A percentile compares a stretch with the other conserved stretches of the same genome.
These are phyloP conservation scores for Balaeniceps rex DNA, from an alignment of 2,113 vertebrate genomes.

Conservation along the genomic window DNA sequence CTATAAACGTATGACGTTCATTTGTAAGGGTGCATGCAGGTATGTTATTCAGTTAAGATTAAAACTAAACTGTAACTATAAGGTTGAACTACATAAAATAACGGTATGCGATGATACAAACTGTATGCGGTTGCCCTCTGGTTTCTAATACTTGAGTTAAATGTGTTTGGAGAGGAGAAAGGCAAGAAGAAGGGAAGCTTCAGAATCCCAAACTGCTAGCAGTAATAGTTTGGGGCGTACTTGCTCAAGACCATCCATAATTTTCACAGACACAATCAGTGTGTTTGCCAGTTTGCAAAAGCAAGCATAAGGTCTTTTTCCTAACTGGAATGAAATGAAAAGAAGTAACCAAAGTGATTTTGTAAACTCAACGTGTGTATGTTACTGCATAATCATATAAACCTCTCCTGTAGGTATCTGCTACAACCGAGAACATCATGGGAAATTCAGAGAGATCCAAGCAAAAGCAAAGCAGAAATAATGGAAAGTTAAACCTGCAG, in stretches of 20 bases:
- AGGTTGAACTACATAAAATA: neutral
- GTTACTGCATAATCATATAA: neutral
- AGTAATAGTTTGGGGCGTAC: neutral
- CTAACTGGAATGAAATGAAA: neutral
- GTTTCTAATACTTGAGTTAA: conserved; percentile 24
- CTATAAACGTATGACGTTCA: neutral
- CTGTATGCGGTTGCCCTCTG: neutral
- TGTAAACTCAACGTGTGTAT: neutral
- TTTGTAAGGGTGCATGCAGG: neutral
- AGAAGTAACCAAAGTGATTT: conserved; percentile 14
- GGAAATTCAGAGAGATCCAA: neutral
- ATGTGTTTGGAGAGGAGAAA: neutral
- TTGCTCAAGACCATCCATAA: conserved; percentile 13
- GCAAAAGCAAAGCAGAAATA: neutral
- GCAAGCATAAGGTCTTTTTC: neutral
- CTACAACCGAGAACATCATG: neutral
- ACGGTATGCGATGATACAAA: neutral
- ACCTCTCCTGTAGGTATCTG: neutral
- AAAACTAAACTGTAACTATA: conserved; percentile 8
- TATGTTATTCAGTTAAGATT: neutral
- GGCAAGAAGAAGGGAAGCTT: neutral
- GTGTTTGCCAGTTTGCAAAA: conserved; percentile 8
- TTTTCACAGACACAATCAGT: neutral
- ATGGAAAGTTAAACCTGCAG: neutral
- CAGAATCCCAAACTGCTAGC: neutral